phyloP scores from a whole-genome alignment of 2,113 vertebrate genomes.

The Hirundichthys speculiger region DNA sequence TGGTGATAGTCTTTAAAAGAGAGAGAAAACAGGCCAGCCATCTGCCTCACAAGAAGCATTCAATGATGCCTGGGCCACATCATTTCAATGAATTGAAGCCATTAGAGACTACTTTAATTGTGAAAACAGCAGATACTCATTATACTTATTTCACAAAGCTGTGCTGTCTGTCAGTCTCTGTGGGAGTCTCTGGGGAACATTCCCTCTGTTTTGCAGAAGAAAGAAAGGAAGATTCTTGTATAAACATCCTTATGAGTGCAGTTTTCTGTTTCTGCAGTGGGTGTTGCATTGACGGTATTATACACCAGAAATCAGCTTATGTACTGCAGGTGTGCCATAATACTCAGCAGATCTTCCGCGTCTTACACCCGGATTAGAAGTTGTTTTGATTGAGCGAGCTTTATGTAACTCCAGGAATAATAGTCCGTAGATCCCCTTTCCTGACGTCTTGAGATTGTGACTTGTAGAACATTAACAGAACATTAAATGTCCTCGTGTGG shows the following conservation, averaged over 20 bases:
- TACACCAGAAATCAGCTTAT: constrained; percentile 60
- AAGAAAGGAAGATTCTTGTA: too few species aligned
- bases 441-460: constrained; percentile 49
- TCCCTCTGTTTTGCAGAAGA: constrained; percentile 38
- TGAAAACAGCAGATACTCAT: constrained; percentile 38
- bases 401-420: constrained; percentile 43
- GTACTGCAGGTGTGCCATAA: constrained; percentile 64
- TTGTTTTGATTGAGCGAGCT: constrained; percentile 64
- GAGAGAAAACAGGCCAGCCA: constrained; percentile 7
- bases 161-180: constrained; percentile 48
- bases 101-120: constrained; percentile 30
- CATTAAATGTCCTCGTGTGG: constrained; percentile 12
- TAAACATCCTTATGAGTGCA: constrained; percentile 31
- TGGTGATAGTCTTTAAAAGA: neutral
- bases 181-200: neutral
- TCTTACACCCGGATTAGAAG: constrained; percentile 69
- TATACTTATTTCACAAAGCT: constrained; percentile 19
- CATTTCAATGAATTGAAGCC: constrained; percentile 26
- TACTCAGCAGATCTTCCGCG: constrained; percentile 47
- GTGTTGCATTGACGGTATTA: constrained; percentile 51
- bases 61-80: constrained; percentile 23
- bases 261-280: constrained; percentile 29
- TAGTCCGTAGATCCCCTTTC: constrained; percentile 39
- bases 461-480: constrained; percentile 45
- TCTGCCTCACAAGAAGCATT: constrained; percentile 21